A percentile compares a stretch with the other conserved stretches of the same genome.
These are phyloP conservation scores for Hymenochirus boettgeri DNA, from an alignment of 2,113 vertebrate genomes.

Conservation along the genomic window DNA sequence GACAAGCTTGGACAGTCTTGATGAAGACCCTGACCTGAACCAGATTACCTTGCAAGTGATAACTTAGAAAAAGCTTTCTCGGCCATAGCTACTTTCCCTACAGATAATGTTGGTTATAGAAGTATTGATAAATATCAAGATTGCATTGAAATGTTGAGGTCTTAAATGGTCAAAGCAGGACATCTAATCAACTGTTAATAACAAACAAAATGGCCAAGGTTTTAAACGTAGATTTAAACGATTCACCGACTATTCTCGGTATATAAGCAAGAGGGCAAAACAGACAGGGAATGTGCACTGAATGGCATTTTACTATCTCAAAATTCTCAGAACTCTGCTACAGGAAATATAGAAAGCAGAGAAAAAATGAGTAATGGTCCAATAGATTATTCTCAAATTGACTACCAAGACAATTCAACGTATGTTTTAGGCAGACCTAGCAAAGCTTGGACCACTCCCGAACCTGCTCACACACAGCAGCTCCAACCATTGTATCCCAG, in stretches of 20 bases:
- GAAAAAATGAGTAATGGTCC: background rate
- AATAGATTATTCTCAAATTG: slow-evolving; percentile 5
- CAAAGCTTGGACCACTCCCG: slow-evolving; percentile 48
- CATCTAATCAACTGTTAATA: slow-evolving; percentile 50
- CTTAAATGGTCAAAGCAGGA: slow-evolving; percentile 44
- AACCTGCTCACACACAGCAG: slow-evolving; percentile 47
- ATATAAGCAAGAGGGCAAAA: slow-evolving; percentile 28
- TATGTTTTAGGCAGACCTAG: slow-evolving; percentile 46
- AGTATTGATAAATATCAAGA: slow-evolving; percentile 50
- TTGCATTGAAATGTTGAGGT: slow-evolving; percentile 61
- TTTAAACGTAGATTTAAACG: slow-evolving; percentile 44
- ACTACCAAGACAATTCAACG: slow-evolving; percentile 39
- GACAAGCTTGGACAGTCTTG: slow-evolving; percentile 84
- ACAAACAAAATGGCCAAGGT: slow-evolving; percentile 48
- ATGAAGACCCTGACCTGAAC: slow-evolving; percentile 61
- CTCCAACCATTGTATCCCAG: slow-evolving; percentile 53
- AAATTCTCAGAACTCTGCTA: slow-evolving; percentile 29
- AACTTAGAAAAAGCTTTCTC: slow-evolving; percentile 46
- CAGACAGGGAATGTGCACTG: slow-evolving; percentile 17
- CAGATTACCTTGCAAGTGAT: slow-evolving; percentile 48
- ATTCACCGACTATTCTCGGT: slow-evolving; percentile 46
- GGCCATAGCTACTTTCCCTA: slow-evolving; percentile 45
- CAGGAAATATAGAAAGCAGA: slow-evolving; percentile 32
- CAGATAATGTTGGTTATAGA: slow-evolving; percentile 43
- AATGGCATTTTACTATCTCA: slow-evolving; percentile 35